Base-by-base conservation (phyloP, 2,113 vertebrate species). In the Xiphophorus hellerii region DNA sequence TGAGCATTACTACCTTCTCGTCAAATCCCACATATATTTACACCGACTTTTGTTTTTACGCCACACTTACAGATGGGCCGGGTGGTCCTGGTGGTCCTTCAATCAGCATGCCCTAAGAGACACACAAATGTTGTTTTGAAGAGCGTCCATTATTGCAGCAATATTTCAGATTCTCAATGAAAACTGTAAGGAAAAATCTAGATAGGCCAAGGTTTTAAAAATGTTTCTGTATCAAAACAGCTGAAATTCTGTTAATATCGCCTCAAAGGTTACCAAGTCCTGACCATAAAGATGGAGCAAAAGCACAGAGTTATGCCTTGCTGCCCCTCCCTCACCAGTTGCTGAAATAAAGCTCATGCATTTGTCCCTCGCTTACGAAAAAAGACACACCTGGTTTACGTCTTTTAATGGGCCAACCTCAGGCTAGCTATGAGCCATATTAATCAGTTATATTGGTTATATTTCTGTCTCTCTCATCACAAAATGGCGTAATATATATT, bases 61-160 rank as follows among this genome's bases (percentile, higher is more conserved):
- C 20, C 61, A 78, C 73, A 95, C 97, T 94, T 94, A 99, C 98
- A 77, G 93, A 91, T 83, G 97, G 96, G 88, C 98, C 98, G 39
- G 93, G 85, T 69, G 96, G 93, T 85, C 98, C 98, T 0, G 96
- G 94, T 8, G 97, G 96, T 77, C 98, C 98, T 93, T 99, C 98
- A n/a, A 99, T 95, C 69, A 99, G 95, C 98, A 99, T 99, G 22
- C 97, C 97, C 97, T 99, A 77, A 27, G 82, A 82, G 82, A 79
- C 12, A 11, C 29, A 70, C 44, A 30, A 62, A 39, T 37, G 7
- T 44, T 69, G 30, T 10, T 39, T 37, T 66, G 39, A 66, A 0
- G 61, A 10, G 6, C 7, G 8, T 10, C 6, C 22, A 58, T 10
- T 9, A 10, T 9, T 10, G n/a, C 25, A n/a, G 11, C 8, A 10